Evolutionary conservation across 2,888 invertebrate species (phyloP), one percentile per base, ranked within the genome.

Genomic region (Rotaria sp.): DNA sequence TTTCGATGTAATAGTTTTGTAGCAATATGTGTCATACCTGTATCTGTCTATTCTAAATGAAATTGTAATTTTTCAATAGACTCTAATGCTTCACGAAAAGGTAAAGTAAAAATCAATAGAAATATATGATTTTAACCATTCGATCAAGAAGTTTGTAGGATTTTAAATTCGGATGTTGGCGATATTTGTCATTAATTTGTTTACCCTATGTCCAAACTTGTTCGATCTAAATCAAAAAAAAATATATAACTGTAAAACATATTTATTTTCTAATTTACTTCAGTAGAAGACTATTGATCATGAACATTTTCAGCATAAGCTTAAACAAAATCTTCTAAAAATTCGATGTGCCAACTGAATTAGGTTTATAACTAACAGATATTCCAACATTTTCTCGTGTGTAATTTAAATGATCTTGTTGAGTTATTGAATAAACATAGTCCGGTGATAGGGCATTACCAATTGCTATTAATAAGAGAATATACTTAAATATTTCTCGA

Each of bases 401-500:
- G 89, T 90, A 87, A 90, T 90, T 87, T 89, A 90, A 88, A 89
- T 88, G 85, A 89, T 89, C 87, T 90, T 89, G 41, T 35, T 55
- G 85, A 35, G 90, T 89, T 45, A 67, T 45, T 41, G 85, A 75
- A 45, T 97, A 92, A 0, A 96, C 95, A 92, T 99, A 99, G 92
- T 99, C 99, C 0, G 99, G 99, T 13, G 99, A 98, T 87, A 99
- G 92, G 11, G 99, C 98, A 90, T 98, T 99, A 91, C 95, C 98
- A 89, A 99, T 99, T 87, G 98, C 98, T 80, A 21, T 67, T 1
- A 21, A 67, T 35, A 67, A 11, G 2, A 59, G 5, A 30, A 15
- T 4, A 59, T 59, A 4, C 1, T 2, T 30, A 30, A 13, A 13
- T 11, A 13, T 26, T 21, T 35, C 13, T 30, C 15, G 3, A 7